Conservation (phyloP, 2,797 vertebrate genomes). For the Onychomys leucogaster region DNA sequence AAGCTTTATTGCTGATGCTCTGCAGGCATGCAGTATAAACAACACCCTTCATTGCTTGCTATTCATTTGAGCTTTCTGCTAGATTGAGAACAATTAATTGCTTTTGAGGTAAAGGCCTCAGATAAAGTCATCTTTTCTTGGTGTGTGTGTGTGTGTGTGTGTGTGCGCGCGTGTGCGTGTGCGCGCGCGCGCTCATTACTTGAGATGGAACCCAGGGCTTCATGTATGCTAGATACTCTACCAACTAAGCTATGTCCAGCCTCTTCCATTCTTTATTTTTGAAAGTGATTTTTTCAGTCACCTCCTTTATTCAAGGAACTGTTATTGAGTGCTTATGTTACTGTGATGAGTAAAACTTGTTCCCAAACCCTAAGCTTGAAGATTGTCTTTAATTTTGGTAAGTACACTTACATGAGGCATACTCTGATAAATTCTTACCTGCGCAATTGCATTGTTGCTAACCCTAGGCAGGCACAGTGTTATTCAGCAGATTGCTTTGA, state of each 20-base stretch:
- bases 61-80: not conserved
- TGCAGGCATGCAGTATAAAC: not conserved
- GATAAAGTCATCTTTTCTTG: not conserved
- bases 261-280: not conserved
- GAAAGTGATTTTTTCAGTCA: not conserved
- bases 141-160: not conserved
- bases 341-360: not conserved
- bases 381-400: not conserved
- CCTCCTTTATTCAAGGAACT: not conserved
- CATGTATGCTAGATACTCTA: not conserved
- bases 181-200: not conserved
- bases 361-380: not conserved
- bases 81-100: not conserved
- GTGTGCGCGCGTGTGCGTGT: not conserved
- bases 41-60: not conserved
- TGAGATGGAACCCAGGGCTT: not conserved
- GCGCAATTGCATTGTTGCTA: not conserved
- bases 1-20: not conserved
- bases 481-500: not conserved
- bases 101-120: not conserved
- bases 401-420: not conserved
- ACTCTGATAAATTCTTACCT: not conserved
- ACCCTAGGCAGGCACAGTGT: not conserved
- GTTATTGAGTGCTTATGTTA: not conserved
- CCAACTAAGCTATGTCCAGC: not conserved